A percentile compares a stretch with the other conserved stretches of the same genome.
Conservation (phyloP, 1,140 invertebrate species). For the Battus philenor region DNA sequence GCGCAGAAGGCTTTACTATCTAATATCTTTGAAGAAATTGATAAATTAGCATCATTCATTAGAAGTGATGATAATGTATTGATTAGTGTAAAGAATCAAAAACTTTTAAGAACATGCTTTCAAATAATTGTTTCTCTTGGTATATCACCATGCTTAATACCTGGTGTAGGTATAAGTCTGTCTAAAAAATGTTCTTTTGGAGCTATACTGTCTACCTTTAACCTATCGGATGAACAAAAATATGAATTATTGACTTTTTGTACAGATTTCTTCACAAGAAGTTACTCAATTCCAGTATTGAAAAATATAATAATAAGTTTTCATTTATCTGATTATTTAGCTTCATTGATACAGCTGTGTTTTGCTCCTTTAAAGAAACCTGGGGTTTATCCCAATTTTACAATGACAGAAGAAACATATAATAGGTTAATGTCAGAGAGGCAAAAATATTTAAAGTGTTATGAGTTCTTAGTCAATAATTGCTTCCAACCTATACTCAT, state of each 20-base stretch:
- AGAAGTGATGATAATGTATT: constrained; percentile 60
- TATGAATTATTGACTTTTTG: constrained; percentile 53
- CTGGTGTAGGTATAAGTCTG: constrained; percentile 79
- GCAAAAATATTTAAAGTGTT: constrained; percentile 70
- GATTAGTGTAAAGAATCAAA: constrained; percentile 78
- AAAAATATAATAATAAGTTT: constrained; percentile 70
- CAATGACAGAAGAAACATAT: constrained; percentile 76
- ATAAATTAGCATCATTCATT: constrained; percentile 39
- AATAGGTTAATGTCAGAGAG: constrained; percentile 72
- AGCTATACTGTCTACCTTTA: constrained; percentile 26
- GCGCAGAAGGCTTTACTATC: constrained; percentile 37
- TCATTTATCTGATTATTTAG: constrained; percentile 77
- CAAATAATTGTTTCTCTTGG: constrained; percentile 80
- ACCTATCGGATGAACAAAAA: constrained; percentile 54
- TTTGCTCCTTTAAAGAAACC: constrained; percentile 81
- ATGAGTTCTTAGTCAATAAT: constrained; percentile 75
- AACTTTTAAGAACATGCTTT: constrained; percentile 72
- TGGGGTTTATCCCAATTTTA: constrained; percentile 51
- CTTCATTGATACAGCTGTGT: constrained; percentile 82
- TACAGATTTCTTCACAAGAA: constrained; percentile 52
- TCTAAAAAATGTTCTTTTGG: constrained; percentile 55
- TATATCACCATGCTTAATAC: constrained; percentile 79
- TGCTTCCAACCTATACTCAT: constrained; percentile 79
- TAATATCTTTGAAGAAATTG: constrained; percentile 57
- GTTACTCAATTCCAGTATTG: constrained; percentile 49